A percentile compares a stretch with the other conserved stretches of the same genome.
Conservation (phyloP, 1,140 invertebrate genomes). For the Batillaria attramentaria region DNA sequence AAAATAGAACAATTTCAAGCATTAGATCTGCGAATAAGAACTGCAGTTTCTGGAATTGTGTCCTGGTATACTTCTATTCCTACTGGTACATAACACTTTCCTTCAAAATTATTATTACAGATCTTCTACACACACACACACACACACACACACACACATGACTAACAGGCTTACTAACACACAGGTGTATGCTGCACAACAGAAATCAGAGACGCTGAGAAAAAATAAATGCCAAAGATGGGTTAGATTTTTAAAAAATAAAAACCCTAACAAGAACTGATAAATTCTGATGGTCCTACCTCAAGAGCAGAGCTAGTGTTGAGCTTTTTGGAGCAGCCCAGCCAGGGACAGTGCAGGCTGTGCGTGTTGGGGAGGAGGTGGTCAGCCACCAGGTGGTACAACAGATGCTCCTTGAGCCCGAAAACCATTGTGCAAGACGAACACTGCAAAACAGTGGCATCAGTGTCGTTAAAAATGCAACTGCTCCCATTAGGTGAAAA, state of each 20-base stretch:
- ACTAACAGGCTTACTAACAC: not conserved
- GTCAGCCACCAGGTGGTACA: slow-evolving; percentile 46
- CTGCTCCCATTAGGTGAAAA: not conserved
- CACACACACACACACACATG: not conserved
- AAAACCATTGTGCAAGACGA: slow-evolving; percentile 41
- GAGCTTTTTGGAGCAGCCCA: slow-evolving; percentile 44
- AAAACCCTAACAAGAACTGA: not conserved
- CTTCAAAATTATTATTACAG: too few relatives aligned
- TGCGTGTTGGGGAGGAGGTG: slow-evolving; percentile 41
- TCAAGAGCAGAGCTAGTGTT: slow-evolving; percentile 29
- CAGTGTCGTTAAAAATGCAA: not conserved
- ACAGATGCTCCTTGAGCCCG: slow-evolving; percentile 45
- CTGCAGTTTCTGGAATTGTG: not conserved
- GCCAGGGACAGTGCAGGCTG: slow-evolving; percentile 44
- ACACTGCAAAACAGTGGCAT: slow-evolving; percentile 41
- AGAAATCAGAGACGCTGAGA: too few relatives aligned
- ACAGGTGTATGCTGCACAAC: not conserved
- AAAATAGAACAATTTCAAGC: not conserved
- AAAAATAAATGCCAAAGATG: not conserved
- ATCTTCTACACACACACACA: not conserved
- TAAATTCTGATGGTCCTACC: too few relatives aligned
- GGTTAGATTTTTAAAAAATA: not conserved
- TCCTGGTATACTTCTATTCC: too few relatives aligned
- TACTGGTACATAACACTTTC: not conserved
- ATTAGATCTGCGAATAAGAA: not conserved